Conservation (phyloP, 2,888 invertebrate genomes). For the Anaspis maculata region DNA sequence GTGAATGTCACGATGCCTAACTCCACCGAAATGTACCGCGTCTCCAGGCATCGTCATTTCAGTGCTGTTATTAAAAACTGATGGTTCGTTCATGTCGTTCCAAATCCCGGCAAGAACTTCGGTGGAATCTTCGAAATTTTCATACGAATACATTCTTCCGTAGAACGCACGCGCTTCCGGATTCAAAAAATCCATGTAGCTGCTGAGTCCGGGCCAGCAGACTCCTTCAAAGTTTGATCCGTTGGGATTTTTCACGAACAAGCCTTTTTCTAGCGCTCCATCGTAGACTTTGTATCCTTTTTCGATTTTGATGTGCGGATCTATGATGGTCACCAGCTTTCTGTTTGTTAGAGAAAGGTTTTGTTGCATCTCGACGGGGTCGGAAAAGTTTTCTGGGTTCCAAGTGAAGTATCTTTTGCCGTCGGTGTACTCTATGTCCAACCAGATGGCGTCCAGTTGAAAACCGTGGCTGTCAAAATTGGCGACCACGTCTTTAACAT, state of each 20-base stretch:
- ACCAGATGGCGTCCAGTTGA: slow-evolving; percentile 92
- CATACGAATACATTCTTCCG: slow-evolving; percentile 47
- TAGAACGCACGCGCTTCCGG: slow-evolving; percentile 19
- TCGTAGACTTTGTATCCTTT: slow-evolving; percentile 75
- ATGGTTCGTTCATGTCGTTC: slow-evolving; percentile 99
- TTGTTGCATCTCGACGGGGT: slow-evolving; percentile 76
- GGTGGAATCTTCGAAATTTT: slow-evolving; percentile 60
- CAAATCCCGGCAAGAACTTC: slow-evolving; percentile 67
- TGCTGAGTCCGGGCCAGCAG: slow-evolving; percentile 7
- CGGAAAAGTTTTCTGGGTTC: slow-evolving; percentile 79
- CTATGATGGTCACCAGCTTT: slow-evolving; percentile 85
- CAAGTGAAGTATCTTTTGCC: slow-evolving; percentile 75
- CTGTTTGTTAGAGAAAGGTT: slow-evolving; percentile 79
- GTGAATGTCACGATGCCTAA: slow-evolving; percentile 85
- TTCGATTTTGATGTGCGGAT: slow-evolving; percentile 93
- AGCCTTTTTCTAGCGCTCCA: slow-evolving; percentile 67
- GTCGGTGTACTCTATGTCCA: slow-evolving; percentile 97
- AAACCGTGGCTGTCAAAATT: slow-evolving; percentile 84
- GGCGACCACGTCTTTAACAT: slow-evolving; percentile 72
- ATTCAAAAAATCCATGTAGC: slow-evolving; percentile 19
- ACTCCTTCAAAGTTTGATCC: slow-evolving; percentile 82
- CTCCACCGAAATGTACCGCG: slow-evolving; percentile 66
- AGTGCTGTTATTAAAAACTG: slow-evolving; percentile 67
- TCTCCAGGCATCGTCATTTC: slow-evolving; percentile 93
- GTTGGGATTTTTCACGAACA: slow-evolving; percentile 78